phyloP scores from a whole-genome alignment of 2,888 invertebrate species.

The Nycteola revayana region DNA sequence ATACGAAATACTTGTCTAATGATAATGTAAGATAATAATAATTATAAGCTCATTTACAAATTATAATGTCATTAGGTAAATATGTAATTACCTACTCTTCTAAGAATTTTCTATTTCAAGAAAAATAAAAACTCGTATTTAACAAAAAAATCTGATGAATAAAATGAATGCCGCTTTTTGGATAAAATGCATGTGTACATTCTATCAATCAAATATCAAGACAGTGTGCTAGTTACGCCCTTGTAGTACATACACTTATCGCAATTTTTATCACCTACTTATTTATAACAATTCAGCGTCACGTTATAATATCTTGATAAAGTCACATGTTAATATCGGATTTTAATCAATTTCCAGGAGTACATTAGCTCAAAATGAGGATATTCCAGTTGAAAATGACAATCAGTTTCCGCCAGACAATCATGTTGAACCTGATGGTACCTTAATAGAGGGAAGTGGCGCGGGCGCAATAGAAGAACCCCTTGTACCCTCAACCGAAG shows the following conservation, averaged over 20 bases:
- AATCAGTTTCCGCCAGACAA: conserved; percentile 68
- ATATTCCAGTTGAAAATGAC: conserved; percentile 65
- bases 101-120: too few relatives aligned
- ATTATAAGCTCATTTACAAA: too few relatives aligned
- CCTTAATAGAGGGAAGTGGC: conserved; percentile 56
- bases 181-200: conserved; percentile 21
- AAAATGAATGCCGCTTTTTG: too few relatives aligned
- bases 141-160: too few relatives aligned
- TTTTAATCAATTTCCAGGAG: conserved; percentile 38
- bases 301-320: conserved; percentile 62
- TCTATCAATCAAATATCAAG: conserved; percentile 31
- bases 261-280: conserved; percentile 65
- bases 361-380: conserved; percentile 52
- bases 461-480: conserved; percentile 48
- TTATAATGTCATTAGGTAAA: too few relatives aligned
- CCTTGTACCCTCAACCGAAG: conserved; percentile 29
- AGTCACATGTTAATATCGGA: conserved; percentile 52
- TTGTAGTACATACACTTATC: conserved; percentile 57
- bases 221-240: conserved; percentile 50
- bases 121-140: too few relatives aligned
- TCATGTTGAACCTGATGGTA: conserved; percentile 44
- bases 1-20: too few relatives aligned
- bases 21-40: too few relatives aligned
- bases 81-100: too few relatives aligned
- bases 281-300: conserved; percentile 62